These are phyloP conservation scores for Stratiomys singularior DNA, from an alignment of 2,888 invertebrate genomes.

Conservation along the genomic window DNA sequence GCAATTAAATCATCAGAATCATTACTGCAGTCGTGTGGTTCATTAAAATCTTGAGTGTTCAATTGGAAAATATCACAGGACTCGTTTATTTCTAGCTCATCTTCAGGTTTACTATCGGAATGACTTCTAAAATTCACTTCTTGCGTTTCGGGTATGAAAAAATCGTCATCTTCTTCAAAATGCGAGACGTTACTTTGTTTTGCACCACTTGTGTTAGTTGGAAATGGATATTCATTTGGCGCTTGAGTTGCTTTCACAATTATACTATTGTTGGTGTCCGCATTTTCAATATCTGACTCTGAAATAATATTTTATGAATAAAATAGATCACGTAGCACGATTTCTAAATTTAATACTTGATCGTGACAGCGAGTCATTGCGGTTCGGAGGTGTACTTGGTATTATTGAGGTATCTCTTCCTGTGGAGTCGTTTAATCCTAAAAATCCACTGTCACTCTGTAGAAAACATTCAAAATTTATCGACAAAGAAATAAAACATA, in stretches of 20 bases:
- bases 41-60: constrained; percentile 57
- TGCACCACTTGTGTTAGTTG: constrained; percentile 44
- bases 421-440: constrained; percentile 16
- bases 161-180: constrained; percentile 54
- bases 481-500: neutral
- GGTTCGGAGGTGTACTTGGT: constrained; percentile 37
- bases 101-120: neutral
- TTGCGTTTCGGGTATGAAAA: constrained; percentile 59
- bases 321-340: neutral
- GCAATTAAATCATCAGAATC: constrained; percentile 51
- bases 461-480: neutral
- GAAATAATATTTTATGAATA: neutral
- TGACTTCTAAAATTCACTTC: constrained; percentile 51
- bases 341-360: neutral
- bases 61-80: constrained; percentile 55
- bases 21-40: constrained; percentile 48
- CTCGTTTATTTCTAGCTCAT: constrained; percentile 27
- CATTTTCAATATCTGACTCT: neutral
- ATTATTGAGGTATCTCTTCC: constrained; percentile 36
- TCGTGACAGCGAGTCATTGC: constrained; percentile 7
- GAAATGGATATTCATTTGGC: constrained; percentile 12
- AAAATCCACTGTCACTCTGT: constrained; percentile 45
- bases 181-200: neutral
- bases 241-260: constrained; percentile 56
- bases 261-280: constrained; percentile 53